Conservation (phyloP, 2,888 invertebrate species). For the Mayetiola destructor region DNA sequence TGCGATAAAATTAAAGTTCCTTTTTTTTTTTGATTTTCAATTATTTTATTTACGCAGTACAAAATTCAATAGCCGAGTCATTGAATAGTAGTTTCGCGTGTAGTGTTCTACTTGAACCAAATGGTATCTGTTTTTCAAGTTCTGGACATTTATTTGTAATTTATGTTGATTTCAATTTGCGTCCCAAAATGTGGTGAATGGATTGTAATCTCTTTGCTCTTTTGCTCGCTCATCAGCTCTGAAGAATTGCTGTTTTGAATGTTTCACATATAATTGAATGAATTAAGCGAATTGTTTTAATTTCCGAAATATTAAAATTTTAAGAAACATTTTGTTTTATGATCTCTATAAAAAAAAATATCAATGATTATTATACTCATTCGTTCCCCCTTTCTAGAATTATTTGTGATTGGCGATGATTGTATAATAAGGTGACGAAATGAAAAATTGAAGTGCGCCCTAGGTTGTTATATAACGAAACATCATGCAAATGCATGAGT, state of each 20-base stretch:
- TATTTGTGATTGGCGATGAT: background rate
- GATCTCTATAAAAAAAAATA: background rate
- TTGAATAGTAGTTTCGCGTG: background rate
- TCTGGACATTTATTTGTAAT: conserved; percentile 5
- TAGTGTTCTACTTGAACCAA: background rate
- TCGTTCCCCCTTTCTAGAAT: background rate
- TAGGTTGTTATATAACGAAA: background rate
- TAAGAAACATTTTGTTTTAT: background rate
- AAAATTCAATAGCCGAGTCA: background rate
- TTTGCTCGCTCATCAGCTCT: too few species aligned
- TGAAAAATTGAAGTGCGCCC: background rate
- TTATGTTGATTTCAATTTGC: background rate
- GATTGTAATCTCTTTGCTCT: background rate
- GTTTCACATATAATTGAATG: background rate
- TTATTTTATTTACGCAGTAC: background rate
- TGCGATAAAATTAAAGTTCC: background rate
- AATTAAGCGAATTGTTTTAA: background rate
- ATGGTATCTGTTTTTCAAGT: background rate
- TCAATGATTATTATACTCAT: background rate
- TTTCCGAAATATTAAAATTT: too few species aligned
- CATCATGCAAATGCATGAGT: conserved; percentile 9
- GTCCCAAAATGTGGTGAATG: background rate
- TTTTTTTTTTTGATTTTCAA: background rate
- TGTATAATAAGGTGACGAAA: background rate
- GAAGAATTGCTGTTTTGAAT: too few species aligned